Evolutionary conservation across 2,113 vertebrate genomes (phyloP).

Genomic region (Puntigrus tetrazona): DNA sequence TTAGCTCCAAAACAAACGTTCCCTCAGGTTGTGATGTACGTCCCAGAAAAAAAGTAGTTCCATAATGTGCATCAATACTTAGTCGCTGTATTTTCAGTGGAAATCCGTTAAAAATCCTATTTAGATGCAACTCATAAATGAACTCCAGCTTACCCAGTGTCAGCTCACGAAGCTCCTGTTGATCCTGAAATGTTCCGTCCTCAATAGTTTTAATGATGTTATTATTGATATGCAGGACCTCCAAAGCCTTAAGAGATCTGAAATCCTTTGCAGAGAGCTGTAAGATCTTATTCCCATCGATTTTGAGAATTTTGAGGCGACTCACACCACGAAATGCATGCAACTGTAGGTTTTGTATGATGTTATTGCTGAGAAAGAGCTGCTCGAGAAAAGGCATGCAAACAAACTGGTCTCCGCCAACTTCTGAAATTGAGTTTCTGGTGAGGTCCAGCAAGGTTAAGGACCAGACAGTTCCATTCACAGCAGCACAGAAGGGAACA

Average conservation of each 20-base stretch:
- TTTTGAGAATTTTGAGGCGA: slow-evolving; percentile 42
- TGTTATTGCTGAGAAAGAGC: slow-evolving; percentile 43
- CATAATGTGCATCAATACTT: slow-evolving; percentile 36
- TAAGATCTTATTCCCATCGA: slow-evolving; percentile 43
- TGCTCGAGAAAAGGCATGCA: slow-evolving; percentile 57
- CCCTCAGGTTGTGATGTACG: background rate
- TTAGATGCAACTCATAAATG: slow-evolving; percentile 41
- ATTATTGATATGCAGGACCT: slow-evolving; percentile 50
- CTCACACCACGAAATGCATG: slow-evolving; percentile 46
- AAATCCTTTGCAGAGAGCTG: slow-evolving; percentile 36
- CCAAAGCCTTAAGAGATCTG: slow-evolving; percentile 41
- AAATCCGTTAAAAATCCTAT: slow-evolving; percentile 46
- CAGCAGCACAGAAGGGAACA: slow-evolving; percentile 40
- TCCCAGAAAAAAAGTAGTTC: slow-evolving; percentile 37
- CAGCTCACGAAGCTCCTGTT: slow-evolving; percentile 42
- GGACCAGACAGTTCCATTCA: slow-evolving; percentile 41
- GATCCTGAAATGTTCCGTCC: slow-evolving; percentile 48
- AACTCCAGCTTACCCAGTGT: slow-evolving; percentile 50
- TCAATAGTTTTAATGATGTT: slow-evolving; percentile 43
- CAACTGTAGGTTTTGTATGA: slow-evolving; percentile 36
- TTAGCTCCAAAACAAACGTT: slow-evolving; percentile 44
- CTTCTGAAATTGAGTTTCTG: slow-evolving; percentile 31
- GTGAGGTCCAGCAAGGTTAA: slow-evolving; percentile 44
- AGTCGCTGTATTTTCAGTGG: slow-evolving; percentile 49
- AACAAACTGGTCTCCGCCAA: slow-evolving; percentile 55